A percentile compares a stretch with the other conserved stretches of the same genome.
phyloP scores from a whole-genome alignment of 2,888 invertebrate genomes.

The Pseudococcus jackbeardsleyi region DNA sequence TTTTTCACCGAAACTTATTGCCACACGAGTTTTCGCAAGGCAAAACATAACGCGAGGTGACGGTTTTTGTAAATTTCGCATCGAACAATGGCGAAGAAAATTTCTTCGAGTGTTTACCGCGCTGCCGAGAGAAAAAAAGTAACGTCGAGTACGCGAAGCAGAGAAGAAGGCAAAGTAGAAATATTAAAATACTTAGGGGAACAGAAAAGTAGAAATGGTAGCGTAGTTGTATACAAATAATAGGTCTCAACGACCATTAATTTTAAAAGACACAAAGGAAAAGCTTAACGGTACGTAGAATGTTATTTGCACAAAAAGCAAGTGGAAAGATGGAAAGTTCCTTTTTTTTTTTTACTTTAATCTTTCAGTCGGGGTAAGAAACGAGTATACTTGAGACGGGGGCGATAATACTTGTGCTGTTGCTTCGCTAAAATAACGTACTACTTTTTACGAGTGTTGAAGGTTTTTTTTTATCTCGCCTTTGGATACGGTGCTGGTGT shows the following conservation, averaged over 20 bases:
- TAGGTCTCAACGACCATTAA: slow-evolving; percentile 64
- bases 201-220: slow-evolving; percentile 58
- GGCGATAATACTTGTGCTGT: slow-evolving; percentile 47
- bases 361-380: slow-evolving; percentile 47
- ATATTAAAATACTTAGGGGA: slow-evolving; percentile 62
- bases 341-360: slow-evolving; percentile 52
- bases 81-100: slow-evolving; percentile 38
- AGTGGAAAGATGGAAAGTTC: slow-evolving; percentile 58
- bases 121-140: neutral
- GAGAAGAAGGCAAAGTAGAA: slow-evolving; percentile 49
- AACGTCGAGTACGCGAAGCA: neutral
- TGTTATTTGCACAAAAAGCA: slow-evolving; percentile 61
- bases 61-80: slow-evolving; percentile 27
- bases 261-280: slow-evolving; percentile 62
- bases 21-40: neutral
- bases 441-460: slow-evolving; percentile 24
- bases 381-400: slow-evolving; percentile 41
- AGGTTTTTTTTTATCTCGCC: slow-evolving; percentile 9
- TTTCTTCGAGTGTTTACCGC: slow-evolving; percentile 3
- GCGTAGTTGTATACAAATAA: slow-evolving; percentile 60
- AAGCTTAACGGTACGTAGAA: slow-evolving; percentile 60
- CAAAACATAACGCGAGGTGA: slow-evolving; percentile 29
- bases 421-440: slow-evolving; percentile 49
- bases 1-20: slow-evolving; percentile 37
- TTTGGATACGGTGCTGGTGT: neutral